Conservation (phyloP, 2,888 invertebrate genomes). For the Nineta flava region DNA sequence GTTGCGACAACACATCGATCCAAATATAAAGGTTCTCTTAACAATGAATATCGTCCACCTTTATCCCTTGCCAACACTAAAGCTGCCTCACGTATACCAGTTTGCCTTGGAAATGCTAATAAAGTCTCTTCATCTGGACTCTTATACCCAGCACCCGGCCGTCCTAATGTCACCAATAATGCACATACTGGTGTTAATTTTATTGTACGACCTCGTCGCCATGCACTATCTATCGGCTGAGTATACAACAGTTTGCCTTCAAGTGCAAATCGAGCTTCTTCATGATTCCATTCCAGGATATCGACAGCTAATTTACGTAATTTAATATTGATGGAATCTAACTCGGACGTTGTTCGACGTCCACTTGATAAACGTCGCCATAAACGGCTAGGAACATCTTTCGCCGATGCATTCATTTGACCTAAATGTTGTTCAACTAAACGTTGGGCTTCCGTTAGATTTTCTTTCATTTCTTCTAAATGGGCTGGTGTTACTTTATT, state of each 20-base stretch:
- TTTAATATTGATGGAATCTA: slow-evolving; percentile 80
- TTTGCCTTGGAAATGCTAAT: slow-evolving; percentile 50
- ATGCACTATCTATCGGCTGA: slow-evolving; percentile 81
- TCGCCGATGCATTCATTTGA: slow-evolving; percentile 87
- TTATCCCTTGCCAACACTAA: slow-evolving; percentile 79
- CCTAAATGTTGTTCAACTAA: slow-evolving; percentile 87
- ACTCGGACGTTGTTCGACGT: slow-evolving; percentile 60
- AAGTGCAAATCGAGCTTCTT: slow-evolving; percentile 79
- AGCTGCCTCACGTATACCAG: slow-evolving; percentile 73
- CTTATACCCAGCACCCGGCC: slow-evolving; percentile 5
- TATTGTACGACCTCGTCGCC: slow-evolving; percentile 77
- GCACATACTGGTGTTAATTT: slow-evolving; percentile 80
- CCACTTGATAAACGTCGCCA: slow-evolving; percentile 67
- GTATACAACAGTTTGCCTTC: slow-evolving; percentile 79
- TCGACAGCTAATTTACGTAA: slow-evolving; percentile 87
- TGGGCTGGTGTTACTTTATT: slow-evolving; percentile 80
- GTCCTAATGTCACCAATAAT: slow-evolving; percentile 53
- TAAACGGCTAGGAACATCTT: slow-evolving; percentile 76
- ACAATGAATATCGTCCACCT: slow-evolving; percentile 68
- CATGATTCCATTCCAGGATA: slow-evolving; percentile 85
- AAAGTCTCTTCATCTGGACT: slow-evolving; percentile 39
- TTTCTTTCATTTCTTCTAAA: slow-evolving; percentile 65
- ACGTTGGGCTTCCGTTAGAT: slow-evolving; percentile 73
- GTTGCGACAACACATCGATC: slow-evolving; percentile 84
- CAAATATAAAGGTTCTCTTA: slow-evolving; percentile 79